phyloP scores from a whole-genome alignment of 2,888 invertebrate genomes.

The Odontocolon sp. region DNA sequence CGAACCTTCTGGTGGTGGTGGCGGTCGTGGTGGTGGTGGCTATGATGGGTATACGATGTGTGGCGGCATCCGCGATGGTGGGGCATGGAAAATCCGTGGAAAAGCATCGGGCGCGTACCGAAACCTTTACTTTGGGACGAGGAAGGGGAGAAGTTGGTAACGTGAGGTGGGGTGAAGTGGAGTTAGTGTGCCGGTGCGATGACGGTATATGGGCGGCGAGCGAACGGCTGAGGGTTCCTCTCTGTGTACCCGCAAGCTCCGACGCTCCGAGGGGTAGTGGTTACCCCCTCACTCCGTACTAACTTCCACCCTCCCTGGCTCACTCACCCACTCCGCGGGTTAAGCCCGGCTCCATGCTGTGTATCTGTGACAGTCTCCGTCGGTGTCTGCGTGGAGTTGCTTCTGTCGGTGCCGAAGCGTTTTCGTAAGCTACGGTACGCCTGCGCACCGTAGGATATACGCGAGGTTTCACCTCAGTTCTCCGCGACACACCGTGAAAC shows the following conservation, averaged over 20 bases:
- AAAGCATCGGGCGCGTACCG: slow-evolving; percentile 24
- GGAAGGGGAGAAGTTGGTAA: background rate
- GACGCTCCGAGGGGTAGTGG: slow-evolving; percentile 27
- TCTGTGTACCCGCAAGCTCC: slow-evolving; percentile 25
- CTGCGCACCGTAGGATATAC: slow-evolving; percentile 58
- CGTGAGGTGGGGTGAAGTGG: slow-evolving; percentile 27
- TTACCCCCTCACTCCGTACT: slow-evolving; percentile 26
- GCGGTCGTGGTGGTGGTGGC: background rate
- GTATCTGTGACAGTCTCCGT: background rate
- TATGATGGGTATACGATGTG: slow-evolving; percentile 2
- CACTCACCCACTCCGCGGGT: slow-evolving; percentile 10
- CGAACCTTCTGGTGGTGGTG: background rate
- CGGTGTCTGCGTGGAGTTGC: slow-evolving; percentile 49
- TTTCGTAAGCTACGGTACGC: slow-evolving; percentile 54
- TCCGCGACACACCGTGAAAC: slow-evolving; percentile 72
- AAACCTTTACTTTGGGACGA: background rate
- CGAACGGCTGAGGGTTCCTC: slow-evolving; percentile 40
- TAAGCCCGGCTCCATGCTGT: background rate
- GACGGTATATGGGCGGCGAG: slow-evolving; percentile 6
- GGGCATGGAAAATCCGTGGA: slow-evolving; percentile 36
- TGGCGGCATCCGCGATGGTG: slow-evolving; percentile 28
- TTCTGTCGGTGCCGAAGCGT: slow-evolving; percentile 54
- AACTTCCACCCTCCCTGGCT: background rate
- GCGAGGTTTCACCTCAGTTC: slow-evolving; percentile 68
- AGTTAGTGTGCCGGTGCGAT: slow-evolving; percentile 25